Base-by-base conservation (phyloP, 1,140 invertebrate species). In the Apocrypta bakeri region DNA sequence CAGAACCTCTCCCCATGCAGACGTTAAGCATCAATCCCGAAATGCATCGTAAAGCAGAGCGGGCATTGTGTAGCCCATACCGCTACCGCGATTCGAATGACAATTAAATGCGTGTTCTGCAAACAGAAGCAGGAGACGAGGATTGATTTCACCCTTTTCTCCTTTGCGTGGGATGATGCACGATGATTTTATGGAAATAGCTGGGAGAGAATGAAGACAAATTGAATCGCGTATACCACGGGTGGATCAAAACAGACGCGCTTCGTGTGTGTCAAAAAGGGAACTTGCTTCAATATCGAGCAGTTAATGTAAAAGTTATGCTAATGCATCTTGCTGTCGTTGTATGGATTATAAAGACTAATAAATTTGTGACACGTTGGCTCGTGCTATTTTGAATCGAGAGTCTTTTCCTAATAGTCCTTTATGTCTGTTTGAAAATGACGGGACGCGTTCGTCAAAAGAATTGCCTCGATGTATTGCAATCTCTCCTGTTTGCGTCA, bases 171-270 rank as follows among this genome's bases (percentile, higher is more conserved):
- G 37, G 33, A 86, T 86, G 83, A 86, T 85, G 71, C 83, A 85
- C 79, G 84, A 83, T 37, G 63, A 83, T 80, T 85, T 82, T 85
- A 85, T 86, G 83, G 75, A 82, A 85, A 87, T 83, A 68, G 68
- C 71, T 78, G 66, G 82, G 17, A 77, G 77, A 29, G 77, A 33
- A 40, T 24, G 21, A 68, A 86, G 84, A 85, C 74, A 84, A 84
- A 86, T 86, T 84, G 83, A 83, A 72, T 27, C 21, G n/a, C 21
- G 21, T 21, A 1, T 11, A 7, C 1, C 31, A 21, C 17, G 63
- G 8, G 27, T 11, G 31, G 78, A 17, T 61, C 40, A 68, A 73
- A 56, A 56, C 48, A 56, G 42, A 48, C 42, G 61, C 40, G 29
- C 21, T 11, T 14, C 48, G 48, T 12, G 40, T 6, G 48, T 21